Percentiles rank a stretch among this genome's conserved stretches.
These are phyloP conservation scores for Drosophila ohnishii DNA, from an alignment of 1,140 invertebrate species.

Conservation along the genomic window DNA sequence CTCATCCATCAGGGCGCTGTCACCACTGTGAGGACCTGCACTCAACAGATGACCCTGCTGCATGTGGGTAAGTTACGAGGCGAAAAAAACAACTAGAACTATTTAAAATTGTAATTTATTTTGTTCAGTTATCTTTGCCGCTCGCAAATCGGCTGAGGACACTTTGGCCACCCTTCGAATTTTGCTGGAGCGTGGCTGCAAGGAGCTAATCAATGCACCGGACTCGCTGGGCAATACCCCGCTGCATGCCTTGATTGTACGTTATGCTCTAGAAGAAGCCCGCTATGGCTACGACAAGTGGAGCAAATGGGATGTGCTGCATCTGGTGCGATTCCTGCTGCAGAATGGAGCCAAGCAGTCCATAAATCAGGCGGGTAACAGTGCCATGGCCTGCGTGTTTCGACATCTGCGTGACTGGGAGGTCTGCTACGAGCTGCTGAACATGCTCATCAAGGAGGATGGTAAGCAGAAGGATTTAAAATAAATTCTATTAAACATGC, in stretches of 20 bases:
- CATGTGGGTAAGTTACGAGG: constrained; percentile 85
- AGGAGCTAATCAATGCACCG: constrained; percentile 89
- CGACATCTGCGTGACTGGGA: constrained; percentile 91
- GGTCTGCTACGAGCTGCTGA: constrained; percentile 88
- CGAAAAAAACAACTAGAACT: no score
- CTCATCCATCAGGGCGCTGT: constrained; percentile 87
- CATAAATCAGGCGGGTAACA: constrained; percentile 89
- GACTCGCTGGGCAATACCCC: constrained; percentile 88
- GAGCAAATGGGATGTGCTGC: constrained; percentile 90
- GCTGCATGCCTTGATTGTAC: constrained; percentile 87
- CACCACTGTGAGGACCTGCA: constrained; percentile 87
- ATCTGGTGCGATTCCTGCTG: constrained; percentile 86
- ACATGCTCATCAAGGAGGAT: constrained; percentile 88
- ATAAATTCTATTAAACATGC: neutral
- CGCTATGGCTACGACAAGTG: constrained; percentile 87
- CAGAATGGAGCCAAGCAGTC: constrained; percentile 87
- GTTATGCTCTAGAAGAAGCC: constrained; percentile 89
- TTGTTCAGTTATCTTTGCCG: constrained; percentile 85
- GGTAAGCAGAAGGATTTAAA: constrained; percentile 78
- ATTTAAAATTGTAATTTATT: neutral
- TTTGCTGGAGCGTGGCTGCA: constrained; percentile 87
- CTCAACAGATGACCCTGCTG: constrained; percentile 89
- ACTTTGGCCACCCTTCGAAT: constrained; percentile 87
- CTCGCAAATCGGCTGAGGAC: constrained; percentile 88
- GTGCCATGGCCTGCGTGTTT: constrained; percentile 88